Percentiles rank a stretch among this genome's conserved stretches.
phyloP scores from a whole-genome alignment of 1,140 invertebrate genomes.

The Papilio xuthus region DNA sequence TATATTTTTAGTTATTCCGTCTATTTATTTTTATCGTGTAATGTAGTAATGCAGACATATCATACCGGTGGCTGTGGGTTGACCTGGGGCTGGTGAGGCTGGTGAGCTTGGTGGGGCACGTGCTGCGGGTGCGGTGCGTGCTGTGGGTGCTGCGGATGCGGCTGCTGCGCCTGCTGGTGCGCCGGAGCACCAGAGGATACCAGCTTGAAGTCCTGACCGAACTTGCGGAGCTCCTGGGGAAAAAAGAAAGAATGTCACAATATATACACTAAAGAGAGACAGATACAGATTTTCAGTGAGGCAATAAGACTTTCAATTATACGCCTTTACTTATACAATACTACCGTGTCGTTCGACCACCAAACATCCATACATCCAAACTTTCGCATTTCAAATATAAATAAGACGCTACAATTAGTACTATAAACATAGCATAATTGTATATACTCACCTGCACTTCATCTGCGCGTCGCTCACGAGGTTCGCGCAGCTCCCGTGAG shows the following conservation, averaged over 20 bases:
- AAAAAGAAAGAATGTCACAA: not conserved
- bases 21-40: too few relatives aligned
- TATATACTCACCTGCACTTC: slow-evolving; percentile 66
- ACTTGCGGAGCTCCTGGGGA: slow-evolving; percentile 78
- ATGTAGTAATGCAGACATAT: too few relatives aligned
- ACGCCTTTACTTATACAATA: too few relatives aligned
- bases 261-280: too few relatives aligned
- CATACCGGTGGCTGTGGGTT: slow-evolving; percentile 21
- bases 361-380: too few relatives aligned
- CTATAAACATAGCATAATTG: too few relatives aligned
- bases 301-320: too few relatives aligned
- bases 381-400: too few relatives aligned
- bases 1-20: too few relatives aligned
- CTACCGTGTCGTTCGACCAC: too few relatives aligned
- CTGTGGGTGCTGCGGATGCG: slow-evolving; percentile 33
- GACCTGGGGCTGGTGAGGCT: not conserved
- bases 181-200: slow-evolving; percentile 54
- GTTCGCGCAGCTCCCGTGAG: slow-evolving; percentile 28
- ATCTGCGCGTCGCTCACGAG: slow-evolving; percentile 56
- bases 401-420: too few relatives aligned
- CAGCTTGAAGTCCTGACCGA: slow-evolving; percentile 82
- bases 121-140: not conserved
- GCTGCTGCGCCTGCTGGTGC: slow-evolving; percentile 40
- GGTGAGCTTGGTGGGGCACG: not conserved
- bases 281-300: too few relatives aligned